A percentile compares a stretch with the other conserved stretches of the same genome.
Evolutionary conservation across 2,797 vertebrate genomes (phyloP).

Genomic region (Enoplosus armatus): DNA sequence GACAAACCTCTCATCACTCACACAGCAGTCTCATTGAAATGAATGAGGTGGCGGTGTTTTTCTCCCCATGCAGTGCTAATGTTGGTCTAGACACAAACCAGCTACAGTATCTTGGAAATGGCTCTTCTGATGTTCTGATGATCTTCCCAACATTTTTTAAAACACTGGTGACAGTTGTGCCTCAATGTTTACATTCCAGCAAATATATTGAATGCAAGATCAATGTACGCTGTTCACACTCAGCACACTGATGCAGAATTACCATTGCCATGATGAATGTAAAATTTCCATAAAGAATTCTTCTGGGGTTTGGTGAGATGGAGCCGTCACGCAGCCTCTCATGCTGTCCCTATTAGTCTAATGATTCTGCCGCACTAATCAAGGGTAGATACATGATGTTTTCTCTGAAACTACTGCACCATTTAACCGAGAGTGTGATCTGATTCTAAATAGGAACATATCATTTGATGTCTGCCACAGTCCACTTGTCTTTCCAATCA

Average conservation of each 20-base stretch:
- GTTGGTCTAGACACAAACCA: neutral
- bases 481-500: slow-evolving; percentile 6
- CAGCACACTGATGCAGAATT: neutral
- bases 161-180: neutral
- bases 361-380: slow-evolving; percentile 32
- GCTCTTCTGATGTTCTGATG: neutral
- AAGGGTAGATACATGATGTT: slow-evolving; percentile 9
- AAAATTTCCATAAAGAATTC: slow-evolving; percentile 6
- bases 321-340: slow-evolving; percentile 22
- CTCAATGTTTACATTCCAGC: neutral
- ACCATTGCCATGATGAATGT: neutral
- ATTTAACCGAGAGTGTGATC: slow-evolving; percentile 46
- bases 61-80: neutral
- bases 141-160: neutral
- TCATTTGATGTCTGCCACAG: neutral
- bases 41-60: neutral
- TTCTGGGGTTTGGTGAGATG: slow-evolving; percentile 6
- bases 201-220: neutral
- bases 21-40: neutral
- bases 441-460: slow-evolving; percentile 41
- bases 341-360: slow-evolving; percentile 2
- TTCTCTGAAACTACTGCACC: slow-evolving; percentile 29
- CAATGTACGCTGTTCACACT: neutral
- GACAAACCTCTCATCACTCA: neutral
- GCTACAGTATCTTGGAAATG: neutral